Evolutionary conservation across 2,888 invertebrate genomes (phyloP), one percentile per base, ranked within the genome.

Genomic region (Ormyrus thymus): DNA sequence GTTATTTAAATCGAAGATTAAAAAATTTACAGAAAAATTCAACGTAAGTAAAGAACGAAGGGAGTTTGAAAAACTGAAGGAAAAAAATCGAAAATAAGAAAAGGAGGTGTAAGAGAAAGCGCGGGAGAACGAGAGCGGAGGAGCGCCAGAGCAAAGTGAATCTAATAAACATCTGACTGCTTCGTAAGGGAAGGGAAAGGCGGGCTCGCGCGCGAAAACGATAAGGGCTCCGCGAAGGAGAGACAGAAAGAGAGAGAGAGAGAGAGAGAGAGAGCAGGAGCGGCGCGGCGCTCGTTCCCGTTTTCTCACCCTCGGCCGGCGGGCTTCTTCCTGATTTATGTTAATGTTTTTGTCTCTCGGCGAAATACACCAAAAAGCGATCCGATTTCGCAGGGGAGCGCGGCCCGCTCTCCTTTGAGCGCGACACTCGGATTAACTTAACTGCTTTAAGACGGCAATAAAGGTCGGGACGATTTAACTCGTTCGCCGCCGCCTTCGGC

Each of bases 261-360:
- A 29, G 29, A 29, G 29, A 29, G 29, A 29, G 1, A 29, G 29
- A 29, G 29, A 29, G 29, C 2, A 29, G 29, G 29, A 29, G 29
- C 29, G 29, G 78, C 79, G 80, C 51, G n/a, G 59, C 51, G 72
- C 81, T 85, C 84, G 83, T 83, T 85, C 84, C 85, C 83, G 79
- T 83, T 83, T 83, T 84, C 82, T 83, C 85, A 82, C 83, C 83
- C 84, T 82, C 80, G 72, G 55, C 61, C 29, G 29, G 65, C 80
- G 62, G 78, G 68, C 81, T 74, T 80, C 86, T 86, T 86, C 86
- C 86, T 88, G 87, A 89, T 90, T 89, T 90, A 89, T 88, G 89
- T 88, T 89, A 88, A 89, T 90, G 89, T 90, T 90, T 90, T 89
- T 89, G 89, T 90, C 89, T 87, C 85, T 83, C 84, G 85, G 86